Percentiles rank a stretch among this genome's conserved stretches.
These are phyloP conservation scores for Diorhabda sublineata DNA, from an alignment of 1,140 invertebrate species.

Conservation along the genomic window DNA sequence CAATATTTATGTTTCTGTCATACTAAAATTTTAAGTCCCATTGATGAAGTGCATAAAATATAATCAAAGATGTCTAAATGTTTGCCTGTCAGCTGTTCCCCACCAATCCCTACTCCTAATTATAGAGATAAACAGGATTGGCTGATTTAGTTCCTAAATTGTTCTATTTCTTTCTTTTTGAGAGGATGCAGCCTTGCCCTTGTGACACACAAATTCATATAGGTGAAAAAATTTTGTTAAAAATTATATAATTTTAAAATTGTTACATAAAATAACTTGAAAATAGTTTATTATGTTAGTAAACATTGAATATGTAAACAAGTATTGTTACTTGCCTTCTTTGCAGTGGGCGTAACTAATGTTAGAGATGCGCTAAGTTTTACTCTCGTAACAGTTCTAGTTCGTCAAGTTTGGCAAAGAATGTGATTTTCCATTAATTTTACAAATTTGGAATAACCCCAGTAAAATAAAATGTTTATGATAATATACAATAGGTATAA, in stretches of 20 bases:
- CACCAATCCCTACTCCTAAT: slow-evolving; percentile 14
- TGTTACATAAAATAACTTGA: neutral
- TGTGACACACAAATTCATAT: neutral
- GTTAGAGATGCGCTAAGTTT: neutral
- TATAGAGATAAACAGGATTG: slow-evolving; percentile 1
- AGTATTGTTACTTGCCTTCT: neutral
- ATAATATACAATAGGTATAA: too few relatives aligned
- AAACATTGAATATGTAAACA: slow-evolving; percentile 1
- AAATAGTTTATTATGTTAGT: neutral
- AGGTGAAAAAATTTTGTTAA: neutral
- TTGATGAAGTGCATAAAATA: slow-evolving; percentile 31
- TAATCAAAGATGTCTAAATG: slow-evolving; percentile 37
- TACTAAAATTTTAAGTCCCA: slow-evolving; percentile 30
- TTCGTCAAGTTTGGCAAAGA: too few relatives aligned
- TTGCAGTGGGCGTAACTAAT: neutral
- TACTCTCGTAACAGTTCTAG: too few relatives aligned
- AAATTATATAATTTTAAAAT: neutral
- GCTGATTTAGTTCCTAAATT: slow-evolving; percentile 1
- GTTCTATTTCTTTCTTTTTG: neutral
- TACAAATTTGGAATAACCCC: too few relatives aligned
- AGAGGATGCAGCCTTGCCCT: slow-evolving; percentile 1
- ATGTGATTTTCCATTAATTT: too few relatives aligned
- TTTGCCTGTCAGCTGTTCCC: slow-evolving; percentile 42
- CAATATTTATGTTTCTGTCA: slow-evolving; percentile 36
- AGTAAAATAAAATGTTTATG: too few relatives aligned